Evolutionary conservation across 64 coral and sea anemone genomes (phyloP), one percentile per base, ranked within the genome.

Genomic region (Montipora sp.): DNA sequence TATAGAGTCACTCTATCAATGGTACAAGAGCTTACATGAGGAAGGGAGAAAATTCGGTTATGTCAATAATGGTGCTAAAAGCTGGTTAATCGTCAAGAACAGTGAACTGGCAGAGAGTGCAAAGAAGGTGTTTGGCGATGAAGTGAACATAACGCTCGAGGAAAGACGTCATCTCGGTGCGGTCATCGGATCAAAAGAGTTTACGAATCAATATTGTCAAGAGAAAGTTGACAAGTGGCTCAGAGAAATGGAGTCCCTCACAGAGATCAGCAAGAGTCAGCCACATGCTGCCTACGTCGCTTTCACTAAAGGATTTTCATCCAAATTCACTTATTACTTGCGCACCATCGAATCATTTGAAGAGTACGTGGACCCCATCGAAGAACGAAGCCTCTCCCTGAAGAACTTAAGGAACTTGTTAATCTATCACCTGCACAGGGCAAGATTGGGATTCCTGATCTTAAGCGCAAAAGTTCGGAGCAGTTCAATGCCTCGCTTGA

Each of bases 151-250:
- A 89, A 77, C 87, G 87, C 73, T 89, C 23, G 73, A 89, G 87
- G 73, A 19, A 89, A 89, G 75, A 89, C 87, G 87, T 59, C 89
- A 90, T 65, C 78, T 83, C 67, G 46, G 78, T 83, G 89, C 78
- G 66, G 89, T 91, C 51, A 91, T 83, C 79, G 66, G 89, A 91
- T 91, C 89, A 80, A 81, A 83, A 91, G 89, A 91, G 53, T 91
- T 91, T 75, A 23, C 73, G 77, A 75, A 90, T 78, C 89, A 90
- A 59, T 80, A 90, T 80, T 90, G 89, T 90, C 77, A 90, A 90
- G 76, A 81, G 80, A 83, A 83, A 23, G 68, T 71, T 71, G 51
- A 79, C 20, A 79, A 79, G 77, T 79, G 77, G 77, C 77, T 79
- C 77, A 79, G 77, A 57, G 77, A 79, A 57, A 43, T 79, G 77